A percentile compares a stretch with the other conserved stretches of the same genome.
phyloP scores from a whole-genome alignment of 1,140 invertebrate genomes.

The Aphelenchoides avenae region DNA sequence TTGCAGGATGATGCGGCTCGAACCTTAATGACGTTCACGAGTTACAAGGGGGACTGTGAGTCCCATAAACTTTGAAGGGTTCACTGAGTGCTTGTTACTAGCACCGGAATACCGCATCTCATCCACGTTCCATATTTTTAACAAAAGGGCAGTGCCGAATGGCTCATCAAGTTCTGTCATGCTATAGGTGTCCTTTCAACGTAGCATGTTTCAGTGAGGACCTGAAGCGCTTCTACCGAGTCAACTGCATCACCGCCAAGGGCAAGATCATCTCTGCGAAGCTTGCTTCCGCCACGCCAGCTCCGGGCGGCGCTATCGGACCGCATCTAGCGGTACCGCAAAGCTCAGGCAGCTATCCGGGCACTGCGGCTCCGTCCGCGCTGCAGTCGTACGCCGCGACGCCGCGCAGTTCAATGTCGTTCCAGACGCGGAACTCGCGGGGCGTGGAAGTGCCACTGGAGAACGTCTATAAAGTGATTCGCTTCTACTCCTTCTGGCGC shows the following conservation, averaged over 20 bases:
- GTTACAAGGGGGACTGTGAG: too few relatives aligned
- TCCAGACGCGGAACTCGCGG: too few relatives aligned
- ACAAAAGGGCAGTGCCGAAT: too few relatives aligned
- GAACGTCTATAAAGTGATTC: constrained; percentile 55
- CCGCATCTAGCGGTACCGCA: too few relatives aligned
- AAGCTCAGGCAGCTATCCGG: constrained; percentile 22
- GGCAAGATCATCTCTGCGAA: constrained; percentile 50
- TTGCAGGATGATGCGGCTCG: too few relatives aligned
- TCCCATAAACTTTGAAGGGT: too few relatives aligned
- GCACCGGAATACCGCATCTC: too few relatives aligned
- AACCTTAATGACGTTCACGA: too few relatives aligned
- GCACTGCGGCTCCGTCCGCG: constrained; percentile 3
- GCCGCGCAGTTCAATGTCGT: constrained; percentile 25
- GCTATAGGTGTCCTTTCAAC: too few relatives aligned
- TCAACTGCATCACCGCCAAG: constrained; percentile 54
- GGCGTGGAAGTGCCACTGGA: constrained; percentile 45
- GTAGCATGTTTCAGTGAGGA: constrained; percentile 49
- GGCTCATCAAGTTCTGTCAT: too few relatives aligned
- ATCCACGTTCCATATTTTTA: too few relatives aligned
- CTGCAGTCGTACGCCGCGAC: constrained; percentile 26
- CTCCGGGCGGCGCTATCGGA: constrained; percentile 35
- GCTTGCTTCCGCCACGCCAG: constrained; percentile 39
- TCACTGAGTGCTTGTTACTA: too few relatives aligned
- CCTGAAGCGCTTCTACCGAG: constrained; percentile 53
- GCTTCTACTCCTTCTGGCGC: constrained; percentile 59